A percentile compares a stretch with the other conserved stretches of the same genome.
Evolutionary conservation across 2,113 vertebrate species (phyloP).

Genomic region (Connochaetes taurinus): DNA sequence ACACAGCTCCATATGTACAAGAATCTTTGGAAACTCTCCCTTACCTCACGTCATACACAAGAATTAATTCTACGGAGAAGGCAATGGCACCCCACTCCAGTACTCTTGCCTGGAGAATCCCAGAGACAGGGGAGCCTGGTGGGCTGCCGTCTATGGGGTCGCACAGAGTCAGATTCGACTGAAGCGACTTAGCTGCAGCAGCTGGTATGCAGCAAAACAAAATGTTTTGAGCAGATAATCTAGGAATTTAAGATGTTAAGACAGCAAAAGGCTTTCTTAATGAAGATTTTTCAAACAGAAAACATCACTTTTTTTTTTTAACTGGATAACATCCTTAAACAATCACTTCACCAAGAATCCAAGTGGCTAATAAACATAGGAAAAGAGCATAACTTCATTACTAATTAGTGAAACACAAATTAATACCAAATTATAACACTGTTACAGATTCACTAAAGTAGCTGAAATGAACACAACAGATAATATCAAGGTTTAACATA

Average conservation of each 20-base stretch:
- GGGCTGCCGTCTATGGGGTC: too few relatives aligned
- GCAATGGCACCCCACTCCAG: too few relatives aligned
- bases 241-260: not conserved
- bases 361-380: not conserved
- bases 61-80: not conserved
- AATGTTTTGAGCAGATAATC: not conserved
- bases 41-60: not conserved
- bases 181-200: too few relatives aligned
- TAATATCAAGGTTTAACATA: not conserved
- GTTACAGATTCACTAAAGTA: not conserved
- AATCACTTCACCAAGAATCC: not conserved
- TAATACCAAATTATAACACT: not conserved
- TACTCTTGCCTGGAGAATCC: too few relatives aligned
- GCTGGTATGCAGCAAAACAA: not conserved
- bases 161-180: too few relatives aligned
- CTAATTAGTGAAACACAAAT: not conserved
- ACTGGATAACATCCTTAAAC: not conserved
- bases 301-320: not conserved
- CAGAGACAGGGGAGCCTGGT: too few relatives aligned
- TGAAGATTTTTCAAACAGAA: not conserved
- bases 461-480: not conserved
- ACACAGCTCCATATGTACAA: not conserved
- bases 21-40: not conserved
- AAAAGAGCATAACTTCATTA: not conserved
- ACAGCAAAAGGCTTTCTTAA: not conserved